phyloP scores from a whole-genome alignment of 2,797 vertebrate species.

The Acrossocheilus wenchowensis region DNA sequence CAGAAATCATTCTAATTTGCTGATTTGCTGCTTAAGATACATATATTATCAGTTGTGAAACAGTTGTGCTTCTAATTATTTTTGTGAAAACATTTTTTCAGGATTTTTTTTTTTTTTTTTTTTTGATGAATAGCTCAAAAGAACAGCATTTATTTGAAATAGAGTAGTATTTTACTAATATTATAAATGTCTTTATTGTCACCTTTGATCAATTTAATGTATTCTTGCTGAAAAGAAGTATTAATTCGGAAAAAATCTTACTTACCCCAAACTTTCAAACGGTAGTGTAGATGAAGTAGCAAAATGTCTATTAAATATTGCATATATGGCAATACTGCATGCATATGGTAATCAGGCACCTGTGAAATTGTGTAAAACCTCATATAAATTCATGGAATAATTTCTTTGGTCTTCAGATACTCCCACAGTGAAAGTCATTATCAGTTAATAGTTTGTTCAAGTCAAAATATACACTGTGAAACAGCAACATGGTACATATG shows the following conservation, averaged over 20 bases:
- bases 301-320: not conserved
- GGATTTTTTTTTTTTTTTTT: not conserved
- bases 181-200: not conserved
- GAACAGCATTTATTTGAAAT: not conserved
- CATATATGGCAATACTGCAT: not conserved
- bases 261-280: not conserved
- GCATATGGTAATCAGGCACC: not conserved
- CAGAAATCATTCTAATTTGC: not conserved
- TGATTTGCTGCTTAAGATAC: not conserved
- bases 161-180: not conserved
- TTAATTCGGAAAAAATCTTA: not conserved
- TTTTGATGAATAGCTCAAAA: not conserved
- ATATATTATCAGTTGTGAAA: no score
- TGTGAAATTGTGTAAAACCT: slow-evolving; percentile 6
- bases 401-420: not conserved
- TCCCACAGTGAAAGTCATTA: not conserved
- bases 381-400: not conserved
- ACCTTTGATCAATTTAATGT: not conserved
- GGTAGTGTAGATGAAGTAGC: not conserved
- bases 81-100: not conserved
- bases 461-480: not conserved
- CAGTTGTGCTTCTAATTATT: not conserved
- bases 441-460: not conserved
- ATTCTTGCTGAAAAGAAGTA: not conserved
- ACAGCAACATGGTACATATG: not conserved